Evolutionary conservation across 2,113 vertebrate genomes (phyloP), one percentile per base, ranked within the genome.

Genomic region (Labeo rohita): DNA sequence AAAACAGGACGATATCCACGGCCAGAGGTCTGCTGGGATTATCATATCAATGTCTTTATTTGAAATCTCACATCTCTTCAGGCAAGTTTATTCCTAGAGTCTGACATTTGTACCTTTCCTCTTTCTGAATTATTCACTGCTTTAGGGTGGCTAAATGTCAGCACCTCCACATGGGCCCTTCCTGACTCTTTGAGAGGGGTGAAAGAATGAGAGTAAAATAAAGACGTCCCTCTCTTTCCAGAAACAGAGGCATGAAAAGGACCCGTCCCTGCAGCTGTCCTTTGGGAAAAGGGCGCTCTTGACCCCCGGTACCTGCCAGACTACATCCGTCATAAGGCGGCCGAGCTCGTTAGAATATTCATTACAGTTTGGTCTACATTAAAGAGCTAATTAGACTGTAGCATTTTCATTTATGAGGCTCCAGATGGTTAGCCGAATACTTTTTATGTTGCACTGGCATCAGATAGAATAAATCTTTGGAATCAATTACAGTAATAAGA

Each of bases 101-200:
- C 83, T 94, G 93, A 94, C 94, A 95, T 95, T 95, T 95, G 92
- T 90, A 80, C 54, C 9, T 78, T 91, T 92, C 91, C 90, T 91
- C 90, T 87, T 88, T 91, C 83, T 92, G 89, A 92, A 93, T 93
- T 94, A 94, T 92, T 92, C 87, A 85, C 89, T 21, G 82, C 87
- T 91, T 94, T 91, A 92, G 91, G 92, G 92, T 92, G 91, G 90
- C 91, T 93, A 94, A 95, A 95, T 95, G 93, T 95, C 94, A 95
- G 83, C 43, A 91, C 92, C 90, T 91, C 91, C 39, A 59, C 84
- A 81, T 18, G 21, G 76, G 68, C 70, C 61, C n/a, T 87, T 86
- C 83, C 85, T 79, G 45, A 59, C 49, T 80, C 84, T 84, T 88
- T 75, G 15, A 65, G 56, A 59, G 56, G 36, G 85, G 79, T 65